Evolutionary conservation across 2,113 vertebrate genomes (phyloP).

Genomic region (Narcine bancroftii): DNA sequence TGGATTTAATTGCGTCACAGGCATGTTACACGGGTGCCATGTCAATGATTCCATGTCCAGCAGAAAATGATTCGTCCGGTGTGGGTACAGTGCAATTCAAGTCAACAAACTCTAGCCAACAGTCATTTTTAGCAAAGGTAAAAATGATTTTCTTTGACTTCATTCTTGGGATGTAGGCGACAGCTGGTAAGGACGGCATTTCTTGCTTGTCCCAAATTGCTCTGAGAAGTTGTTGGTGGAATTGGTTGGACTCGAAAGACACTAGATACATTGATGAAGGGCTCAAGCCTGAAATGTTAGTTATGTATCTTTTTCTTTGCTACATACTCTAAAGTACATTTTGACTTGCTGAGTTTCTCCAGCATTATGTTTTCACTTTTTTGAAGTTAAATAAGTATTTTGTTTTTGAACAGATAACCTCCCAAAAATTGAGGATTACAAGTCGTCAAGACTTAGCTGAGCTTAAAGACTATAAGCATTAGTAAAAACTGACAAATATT

Average conservation of each 20-base stretch:
- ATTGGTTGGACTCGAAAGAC: not conserved
- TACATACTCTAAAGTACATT: too few species aligned
- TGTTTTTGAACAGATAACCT: too few species aligned
- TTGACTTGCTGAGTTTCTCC: too few species aligned
- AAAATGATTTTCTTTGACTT: conserved; percentile 34
- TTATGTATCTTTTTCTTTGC: too few species aligned
- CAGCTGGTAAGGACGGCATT: not conserved
- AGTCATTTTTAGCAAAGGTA: conserved; percentile 55
- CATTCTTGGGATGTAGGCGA: not conserved
- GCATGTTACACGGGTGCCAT: conserved; percentile 55
- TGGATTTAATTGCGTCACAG: conserved; percentile 46
- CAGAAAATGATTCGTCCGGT: conserved; percentile 46
- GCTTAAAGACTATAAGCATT: too few species aligned
- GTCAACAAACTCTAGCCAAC: conserved; percentile 44
- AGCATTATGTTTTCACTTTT: too few species aligned
- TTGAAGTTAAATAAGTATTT: too few species aligned
- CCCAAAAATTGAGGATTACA: too few species aligned
- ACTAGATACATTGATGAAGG: too few species aligned
- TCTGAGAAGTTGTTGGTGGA: not conserved
- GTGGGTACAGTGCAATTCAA: conserved; percentile 48
- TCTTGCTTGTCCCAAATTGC: not conserved
- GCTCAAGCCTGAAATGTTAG: too few species aligned
- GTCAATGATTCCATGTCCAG: conserved; percentile 58
- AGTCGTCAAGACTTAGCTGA: too few species aligned
- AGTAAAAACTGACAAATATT: too few species aligned